phyloP scores from a whole-genome alignment of 2,888 invertebrate species.

The Apoda limacodes region DNA sequence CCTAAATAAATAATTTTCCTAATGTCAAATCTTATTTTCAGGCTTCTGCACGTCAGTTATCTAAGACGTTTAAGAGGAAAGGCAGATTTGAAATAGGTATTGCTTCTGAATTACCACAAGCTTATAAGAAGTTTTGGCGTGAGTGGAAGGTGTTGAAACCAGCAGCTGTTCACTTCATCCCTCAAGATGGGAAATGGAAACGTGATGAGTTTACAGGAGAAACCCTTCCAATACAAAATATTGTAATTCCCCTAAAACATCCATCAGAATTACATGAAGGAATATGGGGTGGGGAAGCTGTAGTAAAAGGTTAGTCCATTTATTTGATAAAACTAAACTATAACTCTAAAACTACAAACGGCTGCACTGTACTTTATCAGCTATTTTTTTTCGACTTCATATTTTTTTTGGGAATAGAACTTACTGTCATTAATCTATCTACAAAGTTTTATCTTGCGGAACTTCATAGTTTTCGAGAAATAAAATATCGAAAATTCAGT shows the following conservation, averaged over 20 bases:
- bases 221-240: slow-evolving; percentile 79
- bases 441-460: no score
- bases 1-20: no score
- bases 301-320: slow-evolving; percentile 79
- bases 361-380: no score
- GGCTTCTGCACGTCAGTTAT: slow-evolving; percentile 56
- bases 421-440: no score
- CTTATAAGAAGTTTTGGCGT: slow-evolving; percentile 86
- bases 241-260: slow-evolving; percentile 79
- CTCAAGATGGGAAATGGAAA: slow-evolving; percentile 79
- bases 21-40: slow-evolving; percentile 29
- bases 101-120: slow-evolving; percentile 78
- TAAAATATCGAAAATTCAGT: no score
- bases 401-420: no score
- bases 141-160: slow-evolving; percentile 82
- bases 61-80: slow-evolving; percentile 61
- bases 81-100: slow-evolving; percentile 74
- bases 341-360: no score
- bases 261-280: slow-evolving; percentile 86
- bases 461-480: no score
- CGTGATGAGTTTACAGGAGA: slow-evolving; percentile 79
- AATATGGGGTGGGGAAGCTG: slow-evolving; percentile 97
- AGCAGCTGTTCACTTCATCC: slow-evolving; percentile 76
- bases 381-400: no score
- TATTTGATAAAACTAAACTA: slow-evolving; percentile 1